Evolutionary conservation across 2,888 invertebrate species (phyloP), one percentile per base, ranked within the genome.

Genomic region (Drosophila ustulata): DNA sequence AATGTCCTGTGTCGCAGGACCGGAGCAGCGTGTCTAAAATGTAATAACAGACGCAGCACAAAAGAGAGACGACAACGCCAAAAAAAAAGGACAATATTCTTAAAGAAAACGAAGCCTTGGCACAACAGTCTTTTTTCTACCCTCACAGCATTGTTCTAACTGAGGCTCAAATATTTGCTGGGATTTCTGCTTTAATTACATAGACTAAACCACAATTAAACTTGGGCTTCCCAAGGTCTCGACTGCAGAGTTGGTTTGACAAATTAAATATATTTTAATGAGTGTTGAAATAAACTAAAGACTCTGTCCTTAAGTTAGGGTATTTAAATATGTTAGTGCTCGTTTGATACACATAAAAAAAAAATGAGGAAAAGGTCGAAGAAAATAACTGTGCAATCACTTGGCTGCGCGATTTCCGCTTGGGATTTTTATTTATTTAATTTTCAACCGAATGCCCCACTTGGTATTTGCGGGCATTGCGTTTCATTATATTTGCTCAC

Each of bases 371-470:
- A 41, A 41, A 18, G 50, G 32, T 23, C 30, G 45, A 3, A 52
- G 55, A 49, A 41, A 56, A 37, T 30, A 70, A 74, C 69, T 81
- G 78, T 71, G 69, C 84, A 88, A 88, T 82, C 80, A 76, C 68
- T 78, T 76, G 74, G 57, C 75, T 73, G 80, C 73, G 73, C 85
- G 80, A 82, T 88, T 78, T 89, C 77, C 89, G 80, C 63, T 70
- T 71, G 76, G 78, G 72, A 69, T 79, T 89, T 57, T 75, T 70
- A 80, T 89, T 82, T 87, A 82, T 88, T 83, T 88, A 75, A 88
- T 84, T 88, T 80, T 85, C 77, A 55, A 75, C 46, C 61, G 52
- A 65, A 28, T 76, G 58, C 45, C 28, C 53, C 43, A 28, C 49
- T 76, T 57, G 49, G 61, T 66, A 41, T 66, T 79, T 56, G 47